Conservation (phyloP, 2,113 vertebrate species). For the Fregetta grallaria region DNA sequence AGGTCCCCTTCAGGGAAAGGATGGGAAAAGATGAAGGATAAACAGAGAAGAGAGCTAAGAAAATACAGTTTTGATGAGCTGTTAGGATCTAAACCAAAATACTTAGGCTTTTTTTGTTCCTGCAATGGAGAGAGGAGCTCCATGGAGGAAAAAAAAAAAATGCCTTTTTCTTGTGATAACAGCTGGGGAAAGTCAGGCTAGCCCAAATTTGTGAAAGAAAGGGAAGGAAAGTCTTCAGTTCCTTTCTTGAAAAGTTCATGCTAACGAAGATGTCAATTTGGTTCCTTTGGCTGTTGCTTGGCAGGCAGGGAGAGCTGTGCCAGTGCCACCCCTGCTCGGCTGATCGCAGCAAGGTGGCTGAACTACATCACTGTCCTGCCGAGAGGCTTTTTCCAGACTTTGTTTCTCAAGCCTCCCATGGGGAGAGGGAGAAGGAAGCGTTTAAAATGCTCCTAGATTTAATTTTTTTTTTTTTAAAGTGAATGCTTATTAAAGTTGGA, state of each 20-base stretch:
- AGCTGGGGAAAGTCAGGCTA: background rate
- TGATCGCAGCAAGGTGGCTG: accelerated
- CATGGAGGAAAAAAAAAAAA: background rate
- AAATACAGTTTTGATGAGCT: background rate
- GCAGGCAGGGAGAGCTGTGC: background rate
- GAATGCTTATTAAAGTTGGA: background rate
- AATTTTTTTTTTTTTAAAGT: background rate
- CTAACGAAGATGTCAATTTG: accelerated
- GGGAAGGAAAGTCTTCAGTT: background rate
- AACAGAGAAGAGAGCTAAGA: background rate
- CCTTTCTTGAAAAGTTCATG: background rate
- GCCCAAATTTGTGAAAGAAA: background rate
- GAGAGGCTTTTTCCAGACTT: accelerated
- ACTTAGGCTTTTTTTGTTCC: background rate
- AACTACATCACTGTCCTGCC: background rate
- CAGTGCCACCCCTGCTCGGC: background rate
- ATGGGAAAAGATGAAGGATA: background rate
- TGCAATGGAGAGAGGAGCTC: background rate
- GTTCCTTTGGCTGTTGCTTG: background rate
- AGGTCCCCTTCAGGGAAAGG: background rate
- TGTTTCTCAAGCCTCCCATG: background rate
- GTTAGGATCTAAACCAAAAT: background rate
- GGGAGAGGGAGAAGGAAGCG: background rate
- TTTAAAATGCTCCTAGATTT: background rate
- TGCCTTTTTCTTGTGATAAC: background rate